A percentile compares a stretch with the other conserved stretches of the same genome.
These are phyloP conservation scores for Tachuris rubrigastra DNA, from an alignment of 2,113 vertebrate genomes.

Conservation along the genomic window DNA sequence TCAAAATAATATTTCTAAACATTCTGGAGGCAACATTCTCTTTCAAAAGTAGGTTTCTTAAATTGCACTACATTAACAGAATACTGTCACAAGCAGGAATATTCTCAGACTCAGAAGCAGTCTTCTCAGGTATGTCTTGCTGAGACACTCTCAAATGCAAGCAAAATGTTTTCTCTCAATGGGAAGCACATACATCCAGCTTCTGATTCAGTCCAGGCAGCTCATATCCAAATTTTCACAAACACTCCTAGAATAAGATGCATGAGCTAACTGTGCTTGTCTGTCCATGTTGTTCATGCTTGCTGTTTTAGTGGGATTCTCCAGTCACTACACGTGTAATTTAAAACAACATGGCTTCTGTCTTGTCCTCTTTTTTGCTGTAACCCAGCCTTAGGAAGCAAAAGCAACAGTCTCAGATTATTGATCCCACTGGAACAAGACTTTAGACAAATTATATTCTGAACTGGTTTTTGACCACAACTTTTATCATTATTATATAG, in stretches of 20 bases:
- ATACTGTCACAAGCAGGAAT: not conserved
- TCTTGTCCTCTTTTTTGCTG: not conserved
- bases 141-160: not conserved
- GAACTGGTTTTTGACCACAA: not conserved
- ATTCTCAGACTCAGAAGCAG: not conserved
- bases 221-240: not conserved
- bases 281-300: not conserved
- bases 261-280: not conserved
- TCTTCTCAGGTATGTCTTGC: not conserved
- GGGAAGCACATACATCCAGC: not conserved
- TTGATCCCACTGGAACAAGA: not conserved
- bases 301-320: not conserved
- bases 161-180: not conserved
- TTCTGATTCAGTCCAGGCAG: not conserved
- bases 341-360: not conserved
- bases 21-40: not conserved
- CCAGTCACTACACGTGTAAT: not conserved
- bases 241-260: not conserved
- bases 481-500: not conserved
- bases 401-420: not conserved
- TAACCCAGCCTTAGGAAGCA: not conserved
- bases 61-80: not conserved
- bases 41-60: not conserved
- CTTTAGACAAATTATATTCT: not conserved
- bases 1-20: conserved; percentile 8